These are phyloP conservation scores for Spilarctia lutea DNA, from an alignment of 2,888 invertebrate genomes.

Conservation along the genomic window DNA sequence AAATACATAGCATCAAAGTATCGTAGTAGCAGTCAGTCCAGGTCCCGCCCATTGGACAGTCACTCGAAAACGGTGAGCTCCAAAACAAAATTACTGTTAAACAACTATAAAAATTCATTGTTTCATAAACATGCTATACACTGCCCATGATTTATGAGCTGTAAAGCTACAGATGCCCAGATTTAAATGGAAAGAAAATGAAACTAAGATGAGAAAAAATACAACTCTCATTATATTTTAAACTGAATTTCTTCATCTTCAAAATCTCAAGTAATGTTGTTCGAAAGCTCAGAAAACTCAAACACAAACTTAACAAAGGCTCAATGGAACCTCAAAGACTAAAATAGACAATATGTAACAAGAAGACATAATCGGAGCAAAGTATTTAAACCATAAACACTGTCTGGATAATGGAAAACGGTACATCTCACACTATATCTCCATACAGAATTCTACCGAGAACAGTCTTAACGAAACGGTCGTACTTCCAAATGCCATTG, in stretches of 20 bases:
- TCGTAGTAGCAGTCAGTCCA: slow-evolving; percentile 66
- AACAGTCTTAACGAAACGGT: slow-evolving; percentile 73
- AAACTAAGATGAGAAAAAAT: slow-evolving; percentile 25
- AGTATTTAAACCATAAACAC: slow-evolving; percentile 51
- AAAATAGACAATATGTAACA: slow-evolving; percentile 53
- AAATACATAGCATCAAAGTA: slow-evolving; percentile 46
- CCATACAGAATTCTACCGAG: slow-evolving; percentile 61
- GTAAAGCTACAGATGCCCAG: slow-evolving; percentile 24
- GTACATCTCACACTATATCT: slow-evolving; percentile 56
- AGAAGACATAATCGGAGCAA: slow-evolving; percentile 53
- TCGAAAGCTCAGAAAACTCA: slow-evolving; percentile 66
- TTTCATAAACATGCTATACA: slow-evolving; percentile 33
- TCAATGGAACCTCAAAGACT: slow-evolving; percentile 65
- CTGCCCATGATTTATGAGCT: slow-evolving; percentile 29
- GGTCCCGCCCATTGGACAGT: slow-evolving; percentile 70
- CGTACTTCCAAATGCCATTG: slow-evolving; percentile 66
- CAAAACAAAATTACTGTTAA: slow-evolving; percentile 59
- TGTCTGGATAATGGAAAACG: slow-evolving; percentile 60
- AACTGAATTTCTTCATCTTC: slow-evolving; percentile 16
- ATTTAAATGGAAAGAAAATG: slow-evolving; percentile 27
- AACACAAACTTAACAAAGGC: slow-evolving; percentile 70
- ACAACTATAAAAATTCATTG: slow-evolving; percentile 41
- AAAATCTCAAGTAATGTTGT: slow-evolving; percentile 53
- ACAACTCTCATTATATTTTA: slow-evolving; percentile 18
- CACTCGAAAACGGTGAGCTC: slow-evolving; percentile 66